These are phyloP conservation scores for Listronotus oregonensis DNA, from an alignment of 1,140 invertebrate species.

Conservation along the genomic window DNA sequence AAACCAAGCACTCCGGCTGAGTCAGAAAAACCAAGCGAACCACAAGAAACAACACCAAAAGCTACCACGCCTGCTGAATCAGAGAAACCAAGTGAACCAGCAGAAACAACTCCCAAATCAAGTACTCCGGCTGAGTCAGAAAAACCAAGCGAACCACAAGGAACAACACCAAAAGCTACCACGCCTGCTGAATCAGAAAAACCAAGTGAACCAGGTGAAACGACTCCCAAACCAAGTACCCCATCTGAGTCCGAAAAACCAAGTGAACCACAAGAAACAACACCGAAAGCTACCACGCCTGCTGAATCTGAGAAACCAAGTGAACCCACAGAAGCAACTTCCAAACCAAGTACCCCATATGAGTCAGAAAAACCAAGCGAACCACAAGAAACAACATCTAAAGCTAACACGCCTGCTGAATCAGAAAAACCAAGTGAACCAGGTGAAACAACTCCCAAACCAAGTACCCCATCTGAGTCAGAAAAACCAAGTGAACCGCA, in stretches of 20 bases:
- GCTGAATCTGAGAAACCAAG: neutral
- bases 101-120: conserved; percentile 1
- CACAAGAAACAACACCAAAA: neutral
- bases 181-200: neutral
- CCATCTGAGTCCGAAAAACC: neutral
- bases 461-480: neutral
- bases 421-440: conserved; percentile 1
- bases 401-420: neutral
- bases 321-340: neutral
- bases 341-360: conserved; percentile 1
- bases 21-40: neutral
- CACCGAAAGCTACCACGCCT: conserved; percentile 5
- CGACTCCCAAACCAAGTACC: neutral
- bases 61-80: neutral
- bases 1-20: conserved; percentile 2
- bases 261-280: neutral
- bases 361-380: conserved; percentile 6
- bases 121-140: neutral
- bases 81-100: neutral
- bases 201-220: neutral
- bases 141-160: neutral
- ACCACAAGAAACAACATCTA: conserved; percentile 18
- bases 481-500: conserved; percentile 14
- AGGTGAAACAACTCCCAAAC: conserved; percentile 1
- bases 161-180: neutral